Conservation (phyloP, 1,140 invertebrate species). For the Hypothenemus hampei region DNA sequence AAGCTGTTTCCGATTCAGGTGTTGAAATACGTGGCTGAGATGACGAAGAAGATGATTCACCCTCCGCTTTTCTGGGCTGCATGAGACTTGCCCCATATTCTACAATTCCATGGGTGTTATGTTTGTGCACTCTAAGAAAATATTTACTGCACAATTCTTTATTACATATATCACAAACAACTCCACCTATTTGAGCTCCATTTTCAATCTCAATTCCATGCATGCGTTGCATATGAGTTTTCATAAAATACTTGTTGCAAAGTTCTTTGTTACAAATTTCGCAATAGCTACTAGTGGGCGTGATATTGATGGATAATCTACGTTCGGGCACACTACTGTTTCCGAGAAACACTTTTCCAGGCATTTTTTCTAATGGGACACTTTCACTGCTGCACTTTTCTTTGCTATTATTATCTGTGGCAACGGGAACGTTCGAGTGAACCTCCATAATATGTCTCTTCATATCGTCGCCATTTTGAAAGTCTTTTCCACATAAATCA, state of each 20-base stretch:
- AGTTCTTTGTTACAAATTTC: conserved; percentile 99
- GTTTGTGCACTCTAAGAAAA: conserved; percentile 93
- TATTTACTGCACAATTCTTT: conserved; percentile 98
- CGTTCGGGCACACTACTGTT: conserved; percentile 32
- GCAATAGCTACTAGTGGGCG: conserved; percentile 84
- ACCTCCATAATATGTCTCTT: conserved; percentile 56
- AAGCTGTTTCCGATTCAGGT: conserved; percentile 47
- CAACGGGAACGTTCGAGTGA: conserved; percentile 45
- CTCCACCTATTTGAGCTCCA: conserved; percentile 83
- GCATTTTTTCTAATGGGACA: conserved; percentile 13
- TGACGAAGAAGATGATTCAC: conserved; percentile 29
- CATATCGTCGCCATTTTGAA: conserved; percentile 50
- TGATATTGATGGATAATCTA: conserved; percentile 44
- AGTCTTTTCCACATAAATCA: conserved; percentile 56
- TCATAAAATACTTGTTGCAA: conserved; percentile 99
- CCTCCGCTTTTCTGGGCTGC: conserved; percentile 50
- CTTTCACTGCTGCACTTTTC: conserved; percentile 18
- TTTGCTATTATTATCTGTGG: conserved; percentile 22
- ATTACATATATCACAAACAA: conserved; percentile 94
- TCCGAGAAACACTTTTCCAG: conserved; percentile 29
- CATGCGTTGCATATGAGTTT: conserved; percentile 99
- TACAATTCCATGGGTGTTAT: conserved; percentile 94
- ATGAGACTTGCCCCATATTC: conserved; percentile 58
- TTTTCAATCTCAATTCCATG: conserved; percentile 96
- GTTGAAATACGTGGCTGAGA: conserved; percentile 33